Conservation (phyloP, 1,140 invertebrate species). For the Stegodyphus mimosarum region DNA sequence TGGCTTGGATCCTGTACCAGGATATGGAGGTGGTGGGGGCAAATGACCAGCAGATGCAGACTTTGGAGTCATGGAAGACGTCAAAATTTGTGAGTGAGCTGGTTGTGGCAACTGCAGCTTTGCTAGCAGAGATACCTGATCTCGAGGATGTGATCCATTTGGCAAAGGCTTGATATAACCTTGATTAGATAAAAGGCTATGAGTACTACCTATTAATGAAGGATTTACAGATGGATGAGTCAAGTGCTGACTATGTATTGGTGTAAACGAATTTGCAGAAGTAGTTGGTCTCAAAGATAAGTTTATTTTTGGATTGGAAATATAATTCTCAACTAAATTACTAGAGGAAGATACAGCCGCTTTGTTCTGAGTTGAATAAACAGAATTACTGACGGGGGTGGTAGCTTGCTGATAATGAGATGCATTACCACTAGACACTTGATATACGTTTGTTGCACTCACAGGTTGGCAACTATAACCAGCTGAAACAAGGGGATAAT, state of each 20-base stretch:
- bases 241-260: constrained; percentile 31
- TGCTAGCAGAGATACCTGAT: constrained; percentile 18
- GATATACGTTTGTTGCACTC: constrained; percentile 32
- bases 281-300: constrained; percentile 11
- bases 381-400: neutral
- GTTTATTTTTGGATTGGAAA: neutral
- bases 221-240: constrained; percentile 27
- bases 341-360: neutral
- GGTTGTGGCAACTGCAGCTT: constrained; percentile 39
- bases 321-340: constrained; percentile 14
- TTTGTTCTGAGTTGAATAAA: constrained; percentile 17
- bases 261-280: constrained; percentile 33
- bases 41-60: constrained; percentile 1
- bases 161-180: constrained; percentile 23
- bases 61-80: constrained; percentile 16
- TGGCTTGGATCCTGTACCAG: constrained; percentile 37
- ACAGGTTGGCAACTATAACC: constrained; percentile 53
- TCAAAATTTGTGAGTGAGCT: constrained; percentile 19
- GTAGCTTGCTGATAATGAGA: constrained; percentile 37
- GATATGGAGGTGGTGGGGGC: constrained; percentile 47
- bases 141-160: constrained; percentile 13
- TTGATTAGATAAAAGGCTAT: constrained; percentile 18
- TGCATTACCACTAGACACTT: constrained; percentile 34
- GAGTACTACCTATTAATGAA: constrained; percentile 30
- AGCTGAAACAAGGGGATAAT: constrained; percentile 40